Percentiles rank a stretch among this genome's conserved stretches.
Evolutionary conservation across 2,888 invertebrate genomes (phyloP).

Genomic region (Matsumyia berberina): DNA sequence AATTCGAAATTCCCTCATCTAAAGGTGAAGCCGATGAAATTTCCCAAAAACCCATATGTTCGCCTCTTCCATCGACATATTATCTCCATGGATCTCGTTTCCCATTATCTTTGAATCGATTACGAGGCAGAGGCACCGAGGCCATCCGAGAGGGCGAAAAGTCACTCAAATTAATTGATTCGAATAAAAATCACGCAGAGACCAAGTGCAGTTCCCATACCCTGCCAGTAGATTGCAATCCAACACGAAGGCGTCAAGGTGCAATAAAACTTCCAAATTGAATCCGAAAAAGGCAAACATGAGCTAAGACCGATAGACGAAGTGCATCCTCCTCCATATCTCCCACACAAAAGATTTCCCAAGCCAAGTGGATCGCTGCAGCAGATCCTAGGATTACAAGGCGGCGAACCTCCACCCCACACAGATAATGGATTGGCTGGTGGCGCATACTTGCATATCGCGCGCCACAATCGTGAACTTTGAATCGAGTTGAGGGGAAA

Average conservation of each 20-base stretch:
- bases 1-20: conserved; percentile 22
- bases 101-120: conserved; percentile 54
- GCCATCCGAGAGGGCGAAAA: conserved; percentile 37
- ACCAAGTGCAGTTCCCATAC: conserved; percentile 33
- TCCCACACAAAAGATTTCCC: conserved; percentile 46
- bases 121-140: conserved; percentile 21
- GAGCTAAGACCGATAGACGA: conserved; percentile 11
- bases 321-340: conserved; percentile 31
- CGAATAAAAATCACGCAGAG: conserved; percentile 65
- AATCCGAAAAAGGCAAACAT: conserved; percentile 53
- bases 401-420: conserved; percentile 52
- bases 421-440: conserved; percentile 63
- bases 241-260: conserved; percentile 47
- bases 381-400: conserved; percentile 57
- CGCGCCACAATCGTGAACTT: conserved; percentile 64
- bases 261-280: conserved; percentile 71
- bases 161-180: conserved; percentile 68
- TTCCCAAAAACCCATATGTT: conserved; percentile 4
- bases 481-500: no score
- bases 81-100: conserved; percentile 6
- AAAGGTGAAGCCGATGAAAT: conserved; percentile 50
- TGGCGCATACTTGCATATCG: conserved; percentile 52
- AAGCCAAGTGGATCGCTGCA: conserved; percentile 16
- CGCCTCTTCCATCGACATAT: not conserved
- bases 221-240: conserved; percentile 26